These are phyloP conservation scores for Cephus rjabovi DNA, from an alignment of 2,888 invertebrate species.

Conservation along the genomic window DNA sequence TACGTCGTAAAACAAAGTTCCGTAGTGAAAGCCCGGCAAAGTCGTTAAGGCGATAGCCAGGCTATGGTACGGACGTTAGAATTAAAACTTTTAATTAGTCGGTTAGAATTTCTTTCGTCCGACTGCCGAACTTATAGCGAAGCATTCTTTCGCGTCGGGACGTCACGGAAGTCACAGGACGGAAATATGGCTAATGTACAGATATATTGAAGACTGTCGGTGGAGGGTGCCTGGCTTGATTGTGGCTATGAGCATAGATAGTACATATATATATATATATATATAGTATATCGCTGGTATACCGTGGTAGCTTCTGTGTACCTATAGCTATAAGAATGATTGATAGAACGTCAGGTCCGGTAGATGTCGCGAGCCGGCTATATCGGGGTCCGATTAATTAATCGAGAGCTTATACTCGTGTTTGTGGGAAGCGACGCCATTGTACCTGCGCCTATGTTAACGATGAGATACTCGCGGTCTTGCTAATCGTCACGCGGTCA, in stretches of 20 bases:
- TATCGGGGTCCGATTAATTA: neutral
- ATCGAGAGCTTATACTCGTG: neutral
- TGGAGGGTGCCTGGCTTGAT: neutral
- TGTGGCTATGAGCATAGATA: neutral
- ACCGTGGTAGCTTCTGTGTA: neutral
- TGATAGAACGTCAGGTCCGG: neutral
- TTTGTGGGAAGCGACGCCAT: neutral
- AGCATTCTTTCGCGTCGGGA: neutral
- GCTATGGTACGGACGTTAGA: neutral
- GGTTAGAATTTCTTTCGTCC: neutral
- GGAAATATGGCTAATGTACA: neutral
- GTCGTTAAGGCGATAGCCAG: neutral
- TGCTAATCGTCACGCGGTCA: neutral
- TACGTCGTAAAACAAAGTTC: neutral
- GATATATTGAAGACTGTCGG: neutral
- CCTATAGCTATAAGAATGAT: neutral
- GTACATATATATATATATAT: neutral
- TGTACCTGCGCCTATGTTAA: neutral
- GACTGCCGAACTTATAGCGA: neutral
- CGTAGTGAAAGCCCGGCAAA: neutral
- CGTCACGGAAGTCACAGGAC: neutral
- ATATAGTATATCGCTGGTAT: neutral
- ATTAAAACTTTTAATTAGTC: neutral
- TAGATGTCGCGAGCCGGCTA: neutral
- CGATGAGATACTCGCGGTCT: neutral